Conservation (phyloP, 1,140 invertebrate species). For the Euglossa dilemma region DNA sequence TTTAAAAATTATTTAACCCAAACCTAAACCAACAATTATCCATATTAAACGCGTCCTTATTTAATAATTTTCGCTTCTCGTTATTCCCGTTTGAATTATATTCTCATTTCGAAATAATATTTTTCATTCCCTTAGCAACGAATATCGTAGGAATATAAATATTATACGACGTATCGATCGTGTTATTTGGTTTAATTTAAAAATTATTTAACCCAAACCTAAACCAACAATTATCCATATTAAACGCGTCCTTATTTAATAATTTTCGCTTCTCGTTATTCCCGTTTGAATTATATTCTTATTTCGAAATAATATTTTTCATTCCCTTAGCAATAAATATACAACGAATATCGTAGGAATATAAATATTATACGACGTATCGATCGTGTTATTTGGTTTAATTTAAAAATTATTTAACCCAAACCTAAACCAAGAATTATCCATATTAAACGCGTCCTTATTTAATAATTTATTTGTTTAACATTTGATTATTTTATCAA, state of each 20-base stretch:
- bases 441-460: neutral
- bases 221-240: slow-evolving; percentile 9
- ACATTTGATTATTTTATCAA: too few relatives aligned
- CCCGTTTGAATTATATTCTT: neutral
- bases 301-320: neutral
- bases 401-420: neutral
- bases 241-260: neutral
- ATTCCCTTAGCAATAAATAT: too few relatives aligned
- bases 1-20: neutral
- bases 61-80: neutral
- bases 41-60: neutral
- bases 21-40: slow-evolving; percentile 16
- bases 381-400: neutral
- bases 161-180: neutral
- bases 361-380: neutral
- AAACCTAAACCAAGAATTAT: slow-evolving; percentile 15
- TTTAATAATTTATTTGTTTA: neutral
- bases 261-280: too few relatives aligned
- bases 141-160: neutral
- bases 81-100: too few relatives aligned
- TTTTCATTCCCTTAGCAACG: neutral
- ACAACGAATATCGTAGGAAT: neutral
- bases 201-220: too few relatives aligned
- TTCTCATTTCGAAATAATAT: neutral
- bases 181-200: neutral